These are phyloP conservation scores for Acropternis orthonyx DNA, from an alignment of 2,797 vertebrate species.

Conservation along the genomic window DNA sequence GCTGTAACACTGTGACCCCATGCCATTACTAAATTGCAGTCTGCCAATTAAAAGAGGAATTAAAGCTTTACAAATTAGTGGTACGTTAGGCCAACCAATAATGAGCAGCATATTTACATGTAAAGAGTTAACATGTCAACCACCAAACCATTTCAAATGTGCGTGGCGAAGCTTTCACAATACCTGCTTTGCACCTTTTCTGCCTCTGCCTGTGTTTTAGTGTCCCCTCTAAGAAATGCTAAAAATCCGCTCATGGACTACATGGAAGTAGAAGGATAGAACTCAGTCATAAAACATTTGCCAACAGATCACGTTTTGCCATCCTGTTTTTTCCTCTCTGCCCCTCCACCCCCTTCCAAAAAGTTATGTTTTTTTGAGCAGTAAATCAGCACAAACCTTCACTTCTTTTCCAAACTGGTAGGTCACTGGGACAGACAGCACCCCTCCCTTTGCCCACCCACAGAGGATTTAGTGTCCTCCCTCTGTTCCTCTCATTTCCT, in stretches of 20 bases:
- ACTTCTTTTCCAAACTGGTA: slow-evolving; percentile 4
- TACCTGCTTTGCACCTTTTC: slow-evolving; percentile 57
- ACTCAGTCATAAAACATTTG: slow-evolving; percentile 71
- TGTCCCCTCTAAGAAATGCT: slow-evolving; percentile 15
- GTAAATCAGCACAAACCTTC: slow-evolving; percentile 21
- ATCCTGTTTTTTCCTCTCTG: slow-evolving; percentile 67
- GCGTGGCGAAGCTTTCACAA: slow-evolving; percentile 50
- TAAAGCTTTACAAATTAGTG: background rate
- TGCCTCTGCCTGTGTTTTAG: slow-evolving; percentile 51
- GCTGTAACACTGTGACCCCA: background rate
- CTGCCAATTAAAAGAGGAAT: background rate
- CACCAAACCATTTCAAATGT: slow-evolving; percentile 53
- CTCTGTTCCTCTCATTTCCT: background rate
- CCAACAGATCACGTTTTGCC: slow-evolving; percentile 65
- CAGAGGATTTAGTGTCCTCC: background rate
- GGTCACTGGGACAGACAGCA: background rate
- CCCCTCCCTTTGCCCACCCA: background rate
- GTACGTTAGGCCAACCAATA: background rate
- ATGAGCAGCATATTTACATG: slow-evolving; percentile 15
- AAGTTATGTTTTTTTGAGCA: slow-evolving; percentile 44
- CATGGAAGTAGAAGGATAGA: slow-evolving; percentile 53
- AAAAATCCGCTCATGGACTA: slow-evolving; percentile 32
- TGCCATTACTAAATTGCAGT: background rate
- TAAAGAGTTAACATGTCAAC: slow-evolving; percentile 36
- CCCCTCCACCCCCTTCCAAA: background rate